phyloP scores from a whole-genome alignment of 2,113 vertebrate species.

The Himantopus leucocephalus region DNA sequence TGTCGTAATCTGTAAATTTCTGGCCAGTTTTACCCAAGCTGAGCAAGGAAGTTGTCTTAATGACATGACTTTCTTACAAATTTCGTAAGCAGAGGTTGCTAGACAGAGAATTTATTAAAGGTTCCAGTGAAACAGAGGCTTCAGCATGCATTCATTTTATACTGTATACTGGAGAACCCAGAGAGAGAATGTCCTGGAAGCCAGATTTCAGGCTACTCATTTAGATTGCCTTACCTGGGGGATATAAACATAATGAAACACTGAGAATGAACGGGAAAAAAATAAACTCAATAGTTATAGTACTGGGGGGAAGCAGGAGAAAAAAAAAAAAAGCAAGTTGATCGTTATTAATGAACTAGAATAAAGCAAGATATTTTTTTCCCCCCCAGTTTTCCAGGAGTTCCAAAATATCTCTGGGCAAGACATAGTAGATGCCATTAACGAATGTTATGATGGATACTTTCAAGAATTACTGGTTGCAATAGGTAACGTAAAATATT shows the following conservation, averaged over 20 bases:
- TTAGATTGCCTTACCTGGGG: neutral
- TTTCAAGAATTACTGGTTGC: conserved; percentile 78
- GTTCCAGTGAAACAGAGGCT: neutral
- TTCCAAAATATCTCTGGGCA: conserved; percentile 81
- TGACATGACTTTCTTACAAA: neutral
- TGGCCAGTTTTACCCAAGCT: neutral
- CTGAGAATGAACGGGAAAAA: neutral
- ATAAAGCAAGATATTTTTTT: neutral
- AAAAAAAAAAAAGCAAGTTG: neutral
- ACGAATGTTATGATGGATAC: conserved; percentile 78
- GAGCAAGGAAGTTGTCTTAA: neutral
- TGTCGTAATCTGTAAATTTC: neutral
- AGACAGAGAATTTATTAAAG: neutral
- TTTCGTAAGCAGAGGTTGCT: neutral
- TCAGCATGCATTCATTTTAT: neutral
- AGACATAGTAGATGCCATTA: conserved; percentile 77
- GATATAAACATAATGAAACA: neutral
- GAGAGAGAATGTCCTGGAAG: neutral
- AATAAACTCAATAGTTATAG: neutral
- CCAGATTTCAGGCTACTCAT: neutral
- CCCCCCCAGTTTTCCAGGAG: conserved; percentile 79
- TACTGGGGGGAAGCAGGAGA: neutral
- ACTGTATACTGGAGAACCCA: neutral
- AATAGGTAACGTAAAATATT: conserved; percentile 67
- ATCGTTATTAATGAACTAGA: neutral